These are phyloP conservation scores for Glomeris marginata DNA, from an alignment of 2,888 invertebrate species.

Conservation along the genomic window DNA sequence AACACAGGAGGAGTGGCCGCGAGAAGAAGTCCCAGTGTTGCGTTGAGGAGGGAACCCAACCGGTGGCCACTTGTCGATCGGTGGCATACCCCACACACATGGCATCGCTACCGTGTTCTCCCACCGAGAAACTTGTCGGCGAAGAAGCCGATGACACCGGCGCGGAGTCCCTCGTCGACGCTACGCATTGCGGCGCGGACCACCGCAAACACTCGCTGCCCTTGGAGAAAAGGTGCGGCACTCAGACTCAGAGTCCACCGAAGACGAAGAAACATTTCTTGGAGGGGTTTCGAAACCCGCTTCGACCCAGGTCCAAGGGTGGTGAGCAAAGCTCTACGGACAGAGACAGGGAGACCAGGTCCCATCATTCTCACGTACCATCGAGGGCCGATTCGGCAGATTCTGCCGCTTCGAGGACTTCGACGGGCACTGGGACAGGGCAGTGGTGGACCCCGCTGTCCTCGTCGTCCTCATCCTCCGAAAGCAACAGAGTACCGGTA, in stretches of 20 bases:
- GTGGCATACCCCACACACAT: neutral
- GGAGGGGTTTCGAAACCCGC: slow-evolving; percentile 45
- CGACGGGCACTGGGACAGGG: neutral
- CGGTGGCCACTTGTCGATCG: neutral
- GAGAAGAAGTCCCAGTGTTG: slow-evolving; percentile 14
- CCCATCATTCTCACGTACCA: neutral
- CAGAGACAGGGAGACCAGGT: too few relatives aligned
- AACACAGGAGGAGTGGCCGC: slow-evolving; percentile 9
- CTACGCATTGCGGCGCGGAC: slow-evolving; percentile 6
- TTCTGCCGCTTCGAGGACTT: neutral
- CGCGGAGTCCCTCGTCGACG: slow-evolving; percentile 1
- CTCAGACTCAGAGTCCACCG: slow-evolving; percentile 31
- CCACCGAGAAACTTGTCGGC: slow-evolving; percentile 5
- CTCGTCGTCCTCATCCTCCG: too few relatives aligned
- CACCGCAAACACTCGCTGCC: slow-evolving; percentile 14
- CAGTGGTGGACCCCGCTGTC: neutral
- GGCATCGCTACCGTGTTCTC: slow-evolving; percentile 14
- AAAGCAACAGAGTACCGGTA: too few relatives aligned
- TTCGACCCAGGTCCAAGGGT: slow-evolving; percentile 39
- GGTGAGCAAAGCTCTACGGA: slow-evolving; percentile 22
- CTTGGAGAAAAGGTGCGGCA: slow-evolving; percentile 8
- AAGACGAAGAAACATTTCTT: slow-evolving; percentile 39
- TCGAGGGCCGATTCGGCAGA: neutral
- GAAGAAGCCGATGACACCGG: neutral
- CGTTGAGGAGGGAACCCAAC: neutral